phyloP scores from a whole-genome alignment of 2,888 invertebrate genomes.

The Oxycera nigricornis region DNA sequence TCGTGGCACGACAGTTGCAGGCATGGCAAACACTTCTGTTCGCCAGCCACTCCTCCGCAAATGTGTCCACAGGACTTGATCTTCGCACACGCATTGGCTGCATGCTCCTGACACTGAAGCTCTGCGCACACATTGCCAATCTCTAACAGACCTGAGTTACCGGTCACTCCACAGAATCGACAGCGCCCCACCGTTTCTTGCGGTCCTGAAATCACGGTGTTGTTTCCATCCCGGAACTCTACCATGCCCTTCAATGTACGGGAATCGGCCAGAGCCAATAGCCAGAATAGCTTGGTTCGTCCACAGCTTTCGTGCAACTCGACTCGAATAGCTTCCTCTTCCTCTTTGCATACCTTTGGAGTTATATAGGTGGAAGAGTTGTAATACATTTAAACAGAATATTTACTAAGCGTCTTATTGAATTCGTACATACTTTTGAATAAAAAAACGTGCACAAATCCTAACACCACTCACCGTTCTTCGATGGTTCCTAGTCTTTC shows the following conservation, averaged over 20 bases:
- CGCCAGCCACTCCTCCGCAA: conserved; percentile 92
- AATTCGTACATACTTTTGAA: too few relatives aligned
- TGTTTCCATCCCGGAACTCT: conserved; percentile 83
- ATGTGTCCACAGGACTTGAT: conserved; percentile 87
- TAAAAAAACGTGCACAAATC: too few relatives aligned
- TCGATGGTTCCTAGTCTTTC: conserved; percentile 83
- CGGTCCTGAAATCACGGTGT: conserved; percentile 62
- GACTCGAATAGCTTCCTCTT: conserved; percentile 94
- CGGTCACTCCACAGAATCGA: conserved; percentile 89
- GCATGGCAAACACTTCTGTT: conserved; percentile 86
- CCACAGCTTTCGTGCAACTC: conserved; percentile 98
- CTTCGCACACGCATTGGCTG: conserved; percentile 76
- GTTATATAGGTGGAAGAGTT: too few relatives aligned
- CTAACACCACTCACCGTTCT: conserved; percentile 62
- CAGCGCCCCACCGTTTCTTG: conserved; percentile 75
- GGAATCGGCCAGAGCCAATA: conserved; percentile 90
- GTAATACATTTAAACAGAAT: neutral
- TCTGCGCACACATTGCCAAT: conserved; percentile 95
- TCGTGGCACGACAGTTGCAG: conserved; percentile 80
- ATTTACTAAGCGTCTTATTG: neutral
- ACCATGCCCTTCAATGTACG: conserved; percentile 88
- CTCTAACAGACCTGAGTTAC: conserved; percentile 82
- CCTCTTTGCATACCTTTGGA: conserved; percentile 80
- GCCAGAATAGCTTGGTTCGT: conserved; percentile 93
- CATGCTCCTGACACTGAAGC: conserved; percentile 84